Percentiles rank a stretch among this genome's conserved stretches.
Evolutionary conservation across 2,888 invertebrate genomes (phyloP).

Genomic region (Cheilosia impressa): DNA sequence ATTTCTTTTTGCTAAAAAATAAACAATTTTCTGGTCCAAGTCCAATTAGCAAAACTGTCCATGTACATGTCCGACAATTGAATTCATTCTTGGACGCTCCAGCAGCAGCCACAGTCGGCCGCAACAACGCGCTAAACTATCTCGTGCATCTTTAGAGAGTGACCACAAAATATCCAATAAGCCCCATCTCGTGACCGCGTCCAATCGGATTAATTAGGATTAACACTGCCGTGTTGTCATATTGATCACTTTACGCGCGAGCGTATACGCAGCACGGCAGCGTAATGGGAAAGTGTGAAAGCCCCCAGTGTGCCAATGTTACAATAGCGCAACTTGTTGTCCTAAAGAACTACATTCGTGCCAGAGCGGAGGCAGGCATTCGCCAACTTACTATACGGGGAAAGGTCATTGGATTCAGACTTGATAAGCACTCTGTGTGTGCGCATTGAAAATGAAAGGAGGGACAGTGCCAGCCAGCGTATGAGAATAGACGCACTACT

Average conservation of each 20-base stretch:
- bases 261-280: not conserved
- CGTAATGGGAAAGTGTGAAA: slow-evolving; percentile 71
- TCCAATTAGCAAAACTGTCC: slow-evolving; percentile 34
- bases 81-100: slow-evolving; percentile 25
- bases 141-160: not conserved
- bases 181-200: slow-evolving; percentile 34
- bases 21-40: slow-evolving; percentile 40
- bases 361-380: slow-evolving; percentile 7
- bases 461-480: not conserved
- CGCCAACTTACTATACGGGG: slow-evolving; percentile 21
- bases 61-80: slow-evolving; percentile 18
- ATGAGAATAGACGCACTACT: not conserved
- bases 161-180: slow-evolving; percentile 48
- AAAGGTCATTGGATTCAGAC: slow-evolving; percentile 60
- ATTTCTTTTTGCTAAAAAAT: slow-evolving; percentile 8
- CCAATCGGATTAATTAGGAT: slow-evolving; percentile 69
- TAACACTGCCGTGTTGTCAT: slow-evolving; percentile 42
- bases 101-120: not conserved
- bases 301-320: slow-evolving; percentile 43
- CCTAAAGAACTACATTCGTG: slow-evolving; percentile 63
- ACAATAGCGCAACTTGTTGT: slow-evolving; percentile 25
- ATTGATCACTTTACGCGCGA: slow-evolving; percentile 42
- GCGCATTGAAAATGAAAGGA: slow-evolving; percentile 65
- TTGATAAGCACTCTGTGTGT: slow-evolving; percentile 4
- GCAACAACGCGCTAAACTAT: not conserved